Evolutionary conservation across 2,888 invertebrate species (phyloP), one percentile per base, ranked within the genome.

Genomic region (Drosophila kambysellisi): DNA sequence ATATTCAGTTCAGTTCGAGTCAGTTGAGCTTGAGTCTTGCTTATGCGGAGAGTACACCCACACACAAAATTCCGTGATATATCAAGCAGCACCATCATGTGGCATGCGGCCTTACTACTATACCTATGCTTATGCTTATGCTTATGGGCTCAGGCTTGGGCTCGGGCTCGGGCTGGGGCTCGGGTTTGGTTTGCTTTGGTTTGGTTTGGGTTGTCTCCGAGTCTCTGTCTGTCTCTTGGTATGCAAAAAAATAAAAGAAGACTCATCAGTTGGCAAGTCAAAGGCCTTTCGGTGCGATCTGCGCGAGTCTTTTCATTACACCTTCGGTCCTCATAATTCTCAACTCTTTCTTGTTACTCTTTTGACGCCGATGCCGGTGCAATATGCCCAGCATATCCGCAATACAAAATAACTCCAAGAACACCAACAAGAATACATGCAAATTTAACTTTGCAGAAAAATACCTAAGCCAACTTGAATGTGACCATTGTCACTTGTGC

Each of bases 41-140:
- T 68, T 85, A 54, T 77, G 75, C 72, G 79, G 70, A 87, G 75
- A 81, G 72, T 90, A 82, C 86, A 89, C 86, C 86, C 91, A 87
- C 86, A 90, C 89, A 89, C 82, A 90, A 90, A 90, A 90, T 90
- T 90, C 88, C 82, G 70, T 82, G 88, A 84, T 87, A 84, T 87
- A 87, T 90, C 89, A 90, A 81, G 74, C 81, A 81, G 71, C 73
- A 83, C 90, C 81, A 89, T 86, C 88, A 70, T 86, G 73, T 69
- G 83, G 87, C 77, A 82, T 82, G 69, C 70, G n/a, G 37, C 37
- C 15, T 46, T 46, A 46, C 46, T 17, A 37, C 72, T 83, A 60
- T 61, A 59, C 58, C 64, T 69, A 63, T 71, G 50, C 56, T 32
- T 64, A 32, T 60, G 43, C 29, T 33, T 67, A 67, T 54, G 48